Evolutionary conservation across 2,888 invertebrate species (phyloP), one percentile per base, ranked within the genome.

Genomic region (Monoplex corrugatus): DNA sequence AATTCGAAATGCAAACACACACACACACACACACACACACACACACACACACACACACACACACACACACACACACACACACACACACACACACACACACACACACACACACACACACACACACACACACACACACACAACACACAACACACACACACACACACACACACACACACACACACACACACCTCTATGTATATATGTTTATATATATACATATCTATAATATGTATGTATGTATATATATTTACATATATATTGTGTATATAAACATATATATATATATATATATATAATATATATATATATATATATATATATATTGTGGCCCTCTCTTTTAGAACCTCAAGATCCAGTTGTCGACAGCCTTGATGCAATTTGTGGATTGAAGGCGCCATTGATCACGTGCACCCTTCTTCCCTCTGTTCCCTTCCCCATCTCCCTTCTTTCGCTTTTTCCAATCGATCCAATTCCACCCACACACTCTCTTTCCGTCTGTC

Each of bases 1-100:
- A n/a, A n/a, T n/a, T n/a, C n/a, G n/a, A n/a, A n/a, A 75, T 32
- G n/a, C 75, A 75, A 16, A 75, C 75, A 75, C 75, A 75, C 75
- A 75, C 75, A 75, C 75, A 63, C 63, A 63, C 63, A 63, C 63
- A 63, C 63, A 63, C 50, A 19, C 50, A 50, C 19, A 19, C 50
- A n/a, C n/a, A n/a, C n/a, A 75, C 75, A 75, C 75, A 75, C 75
- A 75, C 75, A 75, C 75, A 75, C 75, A n/a, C n/a, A 75, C 75
- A 75, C n/a, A 75, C 80, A 75, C n/a, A 32, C n/a, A 75, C n/a
- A 57, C n/a, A n/a, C n/a, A n/a, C n/a, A n/a, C n/a, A n/a, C n/a
- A n/a, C n/a, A n/a, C n/a, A n/a, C n/a, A n/a, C n/a, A n/a, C n/a
- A n/a, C n/a, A n/a, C n/a, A n/a, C n/a, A n/a, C n/a, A n/a, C n/a